A percentile compares a stretch with the other conserved stretches of the same genome.
Conservation (phyloP, 2,797 vertebrate genomes). For the Crypturellus tataupa region DNA sequence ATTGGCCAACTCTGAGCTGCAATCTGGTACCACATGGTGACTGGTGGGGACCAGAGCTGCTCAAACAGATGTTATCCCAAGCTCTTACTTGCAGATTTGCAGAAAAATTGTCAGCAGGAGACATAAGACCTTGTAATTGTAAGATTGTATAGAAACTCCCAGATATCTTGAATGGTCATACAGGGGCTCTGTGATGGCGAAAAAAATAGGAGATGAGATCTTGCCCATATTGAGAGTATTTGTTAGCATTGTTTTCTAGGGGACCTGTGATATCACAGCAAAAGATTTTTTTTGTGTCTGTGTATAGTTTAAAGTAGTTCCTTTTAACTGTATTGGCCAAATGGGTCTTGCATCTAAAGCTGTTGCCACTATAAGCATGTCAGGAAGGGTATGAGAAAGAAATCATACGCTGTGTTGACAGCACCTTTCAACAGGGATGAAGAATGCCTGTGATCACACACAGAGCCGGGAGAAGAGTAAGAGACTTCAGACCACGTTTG, state of each 20-base stretch:
- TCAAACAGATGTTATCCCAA: fast-evolving
- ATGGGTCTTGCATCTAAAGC: not conserved
- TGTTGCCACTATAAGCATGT: not conserved
- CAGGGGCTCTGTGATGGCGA: fast-evolving
- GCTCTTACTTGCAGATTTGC: fast-evolving
- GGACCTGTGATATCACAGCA: not conserved
- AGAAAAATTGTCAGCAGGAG: fast-evolving
- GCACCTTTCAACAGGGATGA: not conserved
- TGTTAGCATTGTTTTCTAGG: not conserved
- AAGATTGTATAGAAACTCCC: not conserved
- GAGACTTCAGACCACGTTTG: not conserved
- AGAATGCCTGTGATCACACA: not conserved
- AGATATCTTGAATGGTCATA: not conserved
- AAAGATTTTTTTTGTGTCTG: not conserved
- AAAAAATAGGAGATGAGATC: not conserved
- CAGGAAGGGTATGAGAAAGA: slow-evolving; percentile 14
- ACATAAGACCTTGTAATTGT: not conserved
- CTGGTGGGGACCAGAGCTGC: not conserved
- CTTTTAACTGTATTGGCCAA: not conserved
- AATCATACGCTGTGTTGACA: not conserved
- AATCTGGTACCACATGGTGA: not conserved
- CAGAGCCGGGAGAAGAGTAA: not conserved
- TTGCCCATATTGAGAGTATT: not conserved
- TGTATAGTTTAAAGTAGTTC: not conserved
- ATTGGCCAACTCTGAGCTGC: not conserved